Conservation (phyloP, 2,113 vertebrate species). For the Monarcha castaneiventris region DNA sequence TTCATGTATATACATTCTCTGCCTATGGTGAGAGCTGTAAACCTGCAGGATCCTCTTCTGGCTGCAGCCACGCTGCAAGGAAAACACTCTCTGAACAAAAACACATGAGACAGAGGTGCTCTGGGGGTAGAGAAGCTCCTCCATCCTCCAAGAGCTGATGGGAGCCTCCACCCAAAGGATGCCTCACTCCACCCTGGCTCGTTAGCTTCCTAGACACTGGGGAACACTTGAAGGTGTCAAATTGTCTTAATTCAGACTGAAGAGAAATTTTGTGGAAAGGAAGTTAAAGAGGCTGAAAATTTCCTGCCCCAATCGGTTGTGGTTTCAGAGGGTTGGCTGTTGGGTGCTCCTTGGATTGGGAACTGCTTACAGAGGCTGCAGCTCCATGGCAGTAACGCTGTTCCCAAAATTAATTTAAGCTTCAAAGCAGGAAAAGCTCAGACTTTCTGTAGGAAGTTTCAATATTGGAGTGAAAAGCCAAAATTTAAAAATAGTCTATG, state of each 20-base stretch:
- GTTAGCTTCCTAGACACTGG: neutral
- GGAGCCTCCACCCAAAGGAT: neutral
- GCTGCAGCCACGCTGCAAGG: neutral
- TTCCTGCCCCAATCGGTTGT: accelerated
- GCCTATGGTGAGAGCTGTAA: neutral
- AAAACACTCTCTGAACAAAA: neutral
- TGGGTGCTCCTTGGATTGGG: neutral
- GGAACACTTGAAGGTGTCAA: neutral
- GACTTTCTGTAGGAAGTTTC: neutral
- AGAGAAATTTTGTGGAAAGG: neutral
- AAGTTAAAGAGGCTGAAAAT: neutral
- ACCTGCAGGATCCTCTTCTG: neutral
- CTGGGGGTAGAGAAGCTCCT: neutral
- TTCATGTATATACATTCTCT: neutral
- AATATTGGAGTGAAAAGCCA: neutral
- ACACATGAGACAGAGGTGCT: accelerated
- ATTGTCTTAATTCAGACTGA: neutral
- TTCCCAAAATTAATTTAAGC: neutral
- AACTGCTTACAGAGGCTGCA: neutral
- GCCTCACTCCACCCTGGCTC: neutral
- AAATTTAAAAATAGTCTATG: neutral
- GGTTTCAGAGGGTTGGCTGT: neutral
- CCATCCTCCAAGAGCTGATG: neutral
- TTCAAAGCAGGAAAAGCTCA: neutral
- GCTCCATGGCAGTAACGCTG: neutral